Percentiles rank a stretch among this genome's conserved stretches.
Conservation (phyloP, 2,888 invertebrate genomes). For the Eupithecia pulchellata region DNA sequence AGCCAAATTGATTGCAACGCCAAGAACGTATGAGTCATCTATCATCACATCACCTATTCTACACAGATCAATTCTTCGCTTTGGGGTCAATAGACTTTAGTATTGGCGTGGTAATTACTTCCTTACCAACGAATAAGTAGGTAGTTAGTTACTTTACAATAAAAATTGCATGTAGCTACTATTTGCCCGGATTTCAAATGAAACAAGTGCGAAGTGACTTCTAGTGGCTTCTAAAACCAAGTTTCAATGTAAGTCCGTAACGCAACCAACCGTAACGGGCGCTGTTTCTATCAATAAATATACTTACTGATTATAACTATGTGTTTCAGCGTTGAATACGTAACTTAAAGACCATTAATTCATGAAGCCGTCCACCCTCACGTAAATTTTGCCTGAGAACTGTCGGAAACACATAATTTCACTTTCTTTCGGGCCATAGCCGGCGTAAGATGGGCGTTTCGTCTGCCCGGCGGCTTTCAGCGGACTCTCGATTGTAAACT, state of each 20-base stretch:
- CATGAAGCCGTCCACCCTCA: constrained; percentile 44
- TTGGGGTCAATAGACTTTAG: constrained; percentile 64
- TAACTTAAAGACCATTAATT: constrained; percentile 35
- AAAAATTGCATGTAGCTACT: constrained; percentile 39
- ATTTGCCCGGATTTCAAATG: constrained; percentile 59
- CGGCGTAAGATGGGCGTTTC: constrained; percentile 77
- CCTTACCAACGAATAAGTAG: constrained; percentile 54
- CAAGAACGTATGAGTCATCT: constrained; percentile 51
- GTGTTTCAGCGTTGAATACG: constrained; percentile 31
- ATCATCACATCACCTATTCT: constrained; percentile 46
- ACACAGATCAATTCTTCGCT: constrained; percentile 47
- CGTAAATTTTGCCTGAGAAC: constrained; percentile 46
- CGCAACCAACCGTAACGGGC: constrained; percentile 64
- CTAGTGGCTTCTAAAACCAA: constrained; percentile 50
- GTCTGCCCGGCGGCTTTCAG: constrained; percentile 67
- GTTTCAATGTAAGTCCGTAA: constrained; percentile 58
- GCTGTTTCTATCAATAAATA: constrained; percentile 51
- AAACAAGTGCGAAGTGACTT: constrained; percentile 58
- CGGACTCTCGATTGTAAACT: constrained; percentile 74
- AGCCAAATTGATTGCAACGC: constrained; percentile 35
- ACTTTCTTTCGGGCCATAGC: constrained; percentile 72
- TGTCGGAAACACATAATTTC: constrained; percentile 66
- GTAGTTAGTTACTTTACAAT: constrained; percentile 40
- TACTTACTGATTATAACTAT: constrained; percentile 22
- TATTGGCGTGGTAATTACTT: constrained; percentile 62